Evolutionary conservation across 1,140 invertebrate species (phyloP).

Genomic region (Panulirus ornatus): DNA sequence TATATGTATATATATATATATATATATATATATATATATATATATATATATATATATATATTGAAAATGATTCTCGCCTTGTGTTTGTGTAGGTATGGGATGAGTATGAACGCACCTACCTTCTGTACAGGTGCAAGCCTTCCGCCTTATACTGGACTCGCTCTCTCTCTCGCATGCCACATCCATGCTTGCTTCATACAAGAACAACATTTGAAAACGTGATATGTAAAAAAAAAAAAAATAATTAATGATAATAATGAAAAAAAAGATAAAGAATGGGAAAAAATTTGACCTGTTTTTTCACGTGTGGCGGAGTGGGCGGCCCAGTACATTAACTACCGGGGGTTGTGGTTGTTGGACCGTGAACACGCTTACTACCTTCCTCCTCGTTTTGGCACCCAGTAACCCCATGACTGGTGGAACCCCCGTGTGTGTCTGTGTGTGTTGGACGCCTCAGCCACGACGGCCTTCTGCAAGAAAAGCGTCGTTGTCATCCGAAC

Average conservation of each 20-base stretch:
- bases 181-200: conserved; percentile 59
- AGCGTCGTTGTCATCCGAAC: no score
- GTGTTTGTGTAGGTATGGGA: conserved; percentile 6
- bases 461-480: no score
- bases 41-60: neutral
- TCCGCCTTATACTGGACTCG: conserved; percentile 17
- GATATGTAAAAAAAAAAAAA: conserved; percentile 37
- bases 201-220: conserved; percentile 33
- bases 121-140: conserved; percentile 49
- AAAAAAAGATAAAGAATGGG: conserved; percentile 16
- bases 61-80: conserved; percentile 10
- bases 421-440: no score
- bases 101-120: conserved; percentile 50
- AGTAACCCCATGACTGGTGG: conserved; percentile 25
- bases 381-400: conserved; percentile 63
- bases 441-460: no score
- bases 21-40: conserved; percentile 40
- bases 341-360: neutral
- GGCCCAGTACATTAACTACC: no score
- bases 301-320: no score
- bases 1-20: conserved; percentile 41
- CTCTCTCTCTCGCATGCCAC: conserved; percentile 50
- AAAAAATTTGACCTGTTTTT: conserved; percentile 6
- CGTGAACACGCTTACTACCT: conserved; percentile 44
- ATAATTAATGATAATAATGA: conserved; percentile 15